Evolutionary conservation across 2,113 vertebrate genomes (phyloP), one percentile per base, ranked within the genome.

Genomic region (Tragelaphus strepsiceros): DNA sequence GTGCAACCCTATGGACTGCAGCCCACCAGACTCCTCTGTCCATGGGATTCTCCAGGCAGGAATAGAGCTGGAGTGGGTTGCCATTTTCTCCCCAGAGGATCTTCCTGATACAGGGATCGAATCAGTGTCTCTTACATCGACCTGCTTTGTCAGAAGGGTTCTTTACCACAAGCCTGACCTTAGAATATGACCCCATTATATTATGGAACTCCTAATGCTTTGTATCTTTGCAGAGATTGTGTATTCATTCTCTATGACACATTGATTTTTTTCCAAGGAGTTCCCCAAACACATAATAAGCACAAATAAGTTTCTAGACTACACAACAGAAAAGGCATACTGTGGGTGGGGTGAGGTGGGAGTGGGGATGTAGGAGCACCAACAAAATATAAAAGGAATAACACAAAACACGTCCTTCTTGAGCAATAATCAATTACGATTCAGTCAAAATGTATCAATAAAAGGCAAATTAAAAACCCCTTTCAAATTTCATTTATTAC

Each of bases 271-370:
- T 94, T 85, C 64, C 54, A 86, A 83, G 86, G 35, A 49, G 15
- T 71, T 59, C 49, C 43, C 22, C 26, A 94, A 96, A 92, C 16
- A 98, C 82, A 59, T 5, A 16, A 90, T 24, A 54, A 98, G 90
- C 10, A 46, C 12, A 85, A 84, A 5, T 64, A 85, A 97, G 39
- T 4, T 15, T 4, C 16, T 84, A 11, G 0, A 0, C 14, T 91
- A 35, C 49, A 90, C 13, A 6, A 53, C 13, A 86, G 4, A 43
- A 10, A 62, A 4, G 24, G 39, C 21, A 3, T 6, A 13, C 61
- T 19, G 5, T 0, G 4, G 28, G 17, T 26, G 2, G 6, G 39
- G 39, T 49, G 43, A 22, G n/a, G 80, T 5, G 7, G 77, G 22
- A 39, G 24, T 77, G 16, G 26, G 28, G 9, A 28, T 30, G 46